Evolutionary conservation across 1,140 invertebrate species (phyloP), one percentile per base, ranked within the genome.

Genomic region (Cepaea nemoralis): DNA sequence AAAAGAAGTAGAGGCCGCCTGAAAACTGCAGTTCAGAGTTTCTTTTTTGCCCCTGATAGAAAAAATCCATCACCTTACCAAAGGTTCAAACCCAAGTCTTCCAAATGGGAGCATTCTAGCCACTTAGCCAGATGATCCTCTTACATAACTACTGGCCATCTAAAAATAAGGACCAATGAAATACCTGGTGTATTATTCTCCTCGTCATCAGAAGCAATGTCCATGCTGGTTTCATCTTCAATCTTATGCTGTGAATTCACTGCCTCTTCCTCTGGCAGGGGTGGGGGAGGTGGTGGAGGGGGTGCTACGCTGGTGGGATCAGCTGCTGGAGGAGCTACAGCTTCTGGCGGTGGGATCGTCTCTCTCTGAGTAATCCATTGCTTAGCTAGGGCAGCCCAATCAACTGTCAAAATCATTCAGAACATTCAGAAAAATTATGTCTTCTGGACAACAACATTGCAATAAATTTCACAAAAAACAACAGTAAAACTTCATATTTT

Each of bases 351-450:
- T 42, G 8, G 8, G n/a, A 85, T 82, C 66, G 86, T 88, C 90
- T 97, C 96, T 88, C 97, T 97, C 96, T 98, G 98, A 89, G 96
- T 95, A 83, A 99, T 99, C 97, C 97, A 98, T 94, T 98, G 97
- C 88, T 98, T 97, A 27, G 97, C 97, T 84, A 99, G 91, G 77
- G 95, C 94, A 42, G 97, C 97, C 97, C 97, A 98, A 91, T 99
- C 97, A 77, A 98, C 97, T 94, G 88, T 40, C 91, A 90, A 85
- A 84, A 63, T n/a, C 2, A 59, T 14, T 12, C 71, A 55, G 8
- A 59, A 55, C 6, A 45, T 45, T 45, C 6, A 45, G 8, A 45
- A 45, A 16, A 45, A 16, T 45, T 45, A 45, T 45, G 6, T 45
- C 42, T 45, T 45, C 42, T 10, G 42, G 42, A 45, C 42, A 45